Evolutionary conservation across 1,140 invertebrate species (phyloP).

Genomic region (Nephila pilipes): DNA sequence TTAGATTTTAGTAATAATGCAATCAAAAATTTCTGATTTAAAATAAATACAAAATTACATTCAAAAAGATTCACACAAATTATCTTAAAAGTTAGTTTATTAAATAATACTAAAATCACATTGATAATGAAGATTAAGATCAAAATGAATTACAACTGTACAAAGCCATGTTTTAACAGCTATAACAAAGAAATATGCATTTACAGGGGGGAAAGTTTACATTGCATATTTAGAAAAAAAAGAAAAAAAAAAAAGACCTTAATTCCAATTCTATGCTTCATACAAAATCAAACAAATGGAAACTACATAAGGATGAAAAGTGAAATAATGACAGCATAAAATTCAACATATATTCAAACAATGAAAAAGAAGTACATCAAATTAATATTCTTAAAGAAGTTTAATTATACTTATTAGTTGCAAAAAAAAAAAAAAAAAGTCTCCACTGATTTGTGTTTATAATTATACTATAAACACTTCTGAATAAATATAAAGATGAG

Average conservation of each 20-base stretch:
- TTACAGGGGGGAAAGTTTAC: constrained; percentile 6
- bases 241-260: background rate
- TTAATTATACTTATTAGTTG: background rate
- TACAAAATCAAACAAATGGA: constrained; percentile 28
- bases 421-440: too few species aligned
- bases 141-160: constrained; percentile 49
- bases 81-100: constrained; percentile 51
- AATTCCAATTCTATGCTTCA: constrained; percentile 51
- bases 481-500: constrained; percentile 33
- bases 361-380: background rate
- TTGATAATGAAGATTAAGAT: constrained; percentile 34
- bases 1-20: too few species aligned
- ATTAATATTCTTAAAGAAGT: background rate
- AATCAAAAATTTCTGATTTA: too few species aligned
- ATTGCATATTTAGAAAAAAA: background rate
- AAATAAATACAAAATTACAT: too few species aligned
- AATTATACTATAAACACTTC: background rate
- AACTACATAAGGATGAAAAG: background rate
- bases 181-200: constrained; percentile 43
- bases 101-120: constrained; percentile 64
- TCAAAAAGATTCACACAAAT: too few species aligned
- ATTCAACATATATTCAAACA: constrained; percentile 22
- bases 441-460: background rate
- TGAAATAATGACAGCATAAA: constrained; percentile 17
- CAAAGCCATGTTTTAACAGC: constrained; percentile 45